Evolutionary conservation across 2,113 vertebrate genomes (phyloP), one percentile per base, ranked within the genome.

Genomic region (Ptychochromis oligacanthus): DNA sequence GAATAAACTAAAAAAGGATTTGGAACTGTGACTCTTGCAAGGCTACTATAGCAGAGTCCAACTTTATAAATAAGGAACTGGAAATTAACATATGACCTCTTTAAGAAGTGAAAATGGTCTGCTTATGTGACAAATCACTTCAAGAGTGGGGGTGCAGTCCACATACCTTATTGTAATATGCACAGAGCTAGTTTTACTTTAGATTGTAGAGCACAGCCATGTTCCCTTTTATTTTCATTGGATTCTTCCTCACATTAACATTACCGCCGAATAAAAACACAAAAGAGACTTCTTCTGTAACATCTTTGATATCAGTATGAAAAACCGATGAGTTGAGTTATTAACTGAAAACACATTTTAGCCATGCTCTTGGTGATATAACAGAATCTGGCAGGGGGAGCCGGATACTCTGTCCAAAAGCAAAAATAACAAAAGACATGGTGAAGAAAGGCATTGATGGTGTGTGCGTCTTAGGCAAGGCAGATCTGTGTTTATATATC

Each of bases 271-370:
- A 72, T 85, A 58, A 93, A 93, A 78, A 72, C 24, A 13, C 28
- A 85, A 64, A 85, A 79, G 31, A 17, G 79, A 74, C 64, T 80
- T 88, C 81, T 90, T 75, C 81, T 85, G 58, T 49, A 79, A 80
- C 64, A 60, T 55, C 78, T 76, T 84, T 58, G 80, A 82, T 78
- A 81, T 80, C 55, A 77, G 57, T 85, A 84, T 54, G 67, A 92
- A 86, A 88, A 88, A 79, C 72, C 49, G 75, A 85, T 91, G 87
- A 91, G 91, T 83, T 91, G 93, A 92, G 87, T 91, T 87, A 92
- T 90, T 93, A 93, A 95, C 83, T 92, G 81, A 89, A 95, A 95
- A 87, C 95, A 95, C 89, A 93, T 93, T 95, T 92, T 87, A 87
- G 84, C 83, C 88, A 40, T 65, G 57, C 62, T 86, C 81, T 82